Evolutionary conservation across 2,888 invertebrate species (phyloP).

Genomic region (Cecidostiba fungosa): DNA sequence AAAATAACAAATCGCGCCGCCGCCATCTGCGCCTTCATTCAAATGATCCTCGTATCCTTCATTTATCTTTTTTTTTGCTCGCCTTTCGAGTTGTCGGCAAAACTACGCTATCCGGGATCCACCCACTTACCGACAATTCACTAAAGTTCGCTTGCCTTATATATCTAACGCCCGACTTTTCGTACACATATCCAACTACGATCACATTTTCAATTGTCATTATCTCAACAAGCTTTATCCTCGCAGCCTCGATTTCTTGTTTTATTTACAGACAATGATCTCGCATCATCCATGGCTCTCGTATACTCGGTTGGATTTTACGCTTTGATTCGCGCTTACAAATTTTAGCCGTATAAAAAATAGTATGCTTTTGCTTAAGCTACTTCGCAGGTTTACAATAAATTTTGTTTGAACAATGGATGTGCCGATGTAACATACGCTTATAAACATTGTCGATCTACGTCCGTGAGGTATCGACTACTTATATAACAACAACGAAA

Average conservation of each 20-base stretch:
- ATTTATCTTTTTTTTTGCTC: neutral
- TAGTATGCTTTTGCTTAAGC: neutral
- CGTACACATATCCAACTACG: conserved; percentile 49
- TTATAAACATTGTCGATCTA: conserved; percentile 30
- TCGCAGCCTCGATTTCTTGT: neutral
- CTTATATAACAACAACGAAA: conserved; percentile 32
- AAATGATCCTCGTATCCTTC: neutral
- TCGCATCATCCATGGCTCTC: conserved; percentile 47
- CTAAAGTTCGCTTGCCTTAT: neutral
- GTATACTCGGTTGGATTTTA: conserved; percentile 10
- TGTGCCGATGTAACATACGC: neutral
- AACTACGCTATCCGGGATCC: conserved; percentile 51
- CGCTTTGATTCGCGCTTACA: conserved; percentile 11
- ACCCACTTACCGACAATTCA: conserved; percentile 37
- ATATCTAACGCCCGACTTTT: neutral
- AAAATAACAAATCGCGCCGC: conserved; percentile 62
- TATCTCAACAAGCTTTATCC: conserved; percentile 39
- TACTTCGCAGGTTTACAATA: neutral
- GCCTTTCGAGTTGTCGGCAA: neutral
- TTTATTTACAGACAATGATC: conserved; percentile 52
- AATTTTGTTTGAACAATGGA: conserved; percentile 16
- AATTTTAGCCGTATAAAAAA: conserved; percentile 35
- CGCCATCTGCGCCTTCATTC: neutral
- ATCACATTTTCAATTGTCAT: conserved; percentile 56
- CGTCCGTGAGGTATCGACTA: conserved; percentile 31